Evolutionary conservation across 1,140 invertebrate species (phyloP).

Genomic region (Hesperophylax magnus): DNA sequence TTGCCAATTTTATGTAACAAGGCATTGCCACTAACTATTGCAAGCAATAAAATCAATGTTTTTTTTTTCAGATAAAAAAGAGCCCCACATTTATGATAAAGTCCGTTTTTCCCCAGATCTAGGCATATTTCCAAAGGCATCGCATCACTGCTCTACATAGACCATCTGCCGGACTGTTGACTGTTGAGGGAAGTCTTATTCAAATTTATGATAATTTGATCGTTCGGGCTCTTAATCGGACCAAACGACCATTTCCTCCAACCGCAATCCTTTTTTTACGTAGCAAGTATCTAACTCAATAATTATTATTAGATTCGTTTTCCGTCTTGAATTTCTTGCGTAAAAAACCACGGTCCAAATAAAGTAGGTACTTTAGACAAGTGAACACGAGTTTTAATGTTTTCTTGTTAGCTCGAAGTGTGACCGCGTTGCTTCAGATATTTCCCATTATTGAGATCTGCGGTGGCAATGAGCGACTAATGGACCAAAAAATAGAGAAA

Average conservation of each 20-base stretch:
- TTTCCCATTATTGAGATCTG: too few relatives aligned
- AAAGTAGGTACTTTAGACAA: neutral
- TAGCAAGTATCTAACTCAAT: neutral
- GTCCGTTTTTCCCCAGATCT: too few relatives aligned
- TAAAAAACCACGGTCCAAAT: neutral
- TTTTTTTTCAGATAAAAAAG: too few relatives aligned
- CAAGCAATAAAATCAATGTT: too few relatives aligned
- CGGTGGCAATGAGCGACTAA: too few relatives aligned
- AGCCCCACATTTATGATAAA: too few relatives aligned
- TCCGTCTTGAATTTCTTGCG: neutral
- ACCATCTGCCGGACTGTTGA: neutral
- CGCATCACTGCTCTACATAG: too few relatives aligned
- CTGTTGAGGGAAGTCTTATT: neutral
- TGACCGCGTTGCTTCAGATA: neutral
- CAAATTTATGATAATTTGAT: slow-evolving; percentile 23
- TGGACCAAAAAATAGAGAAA: too few relatives aligned
- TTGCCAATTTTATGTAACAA: too few relatives aligned
- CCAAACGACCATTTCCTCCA: neutral
- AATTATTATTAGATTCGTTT: neutral
- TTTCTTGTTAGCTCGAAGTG: neutral
- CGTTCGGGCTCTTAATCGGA: slow-evolving; percentile 6
- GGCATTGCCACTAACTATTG: too few relatives aligned
- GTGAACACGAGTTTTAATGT: neutral
- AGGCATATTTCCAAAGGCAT: too few relatives aligned
- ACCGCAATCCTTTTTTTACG: slow-evolving; percentile 8